Evolutionary conservation across 2,797 vertebrate genomes (phyloP), one percentile per base, ranked within the genome.

Genomic region (Galago senegalensis): DNA sequence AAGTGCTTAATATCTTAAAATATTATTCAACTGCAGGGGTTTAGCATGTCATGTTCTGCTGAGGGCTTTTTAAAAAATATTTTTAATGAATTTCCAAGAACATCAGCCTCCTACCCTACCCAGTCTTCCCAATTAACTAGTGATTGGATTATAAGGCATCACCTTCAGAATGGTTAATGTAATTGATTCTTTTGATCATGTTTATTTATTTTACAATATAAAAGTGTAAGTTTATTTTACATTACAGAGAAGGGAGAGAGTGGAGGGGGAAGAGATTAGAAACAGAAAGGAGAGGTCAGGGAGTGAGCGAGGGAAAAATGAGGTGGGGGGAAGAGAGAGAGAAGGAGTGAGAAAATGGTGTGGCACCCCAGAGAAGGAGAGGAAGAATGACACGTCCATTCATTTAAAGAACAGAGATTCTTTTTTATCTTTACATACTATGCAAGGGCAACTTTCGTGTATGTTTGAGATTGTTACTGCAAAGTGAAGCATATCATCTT

Each of bases 41-140:
- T 29, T 79, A 53, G 46, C 40, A 56, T 43, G 25, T 23, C 87
- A 92, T 73, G 87, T 65, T 86, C 31, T 63, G 49, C 61, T 84
- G 46, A 87, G 27, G 43, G 60, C n/a, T 23, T 67, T 72, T 53
- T 85, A 67, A 67, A 18, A n/a, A 67, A n/a, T 17, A 8, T 58
- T 58, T 79, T 90, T 60, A 25, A 69, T 85, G 61, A 89, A 87
- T 93, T 93, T 82, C 84, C 43, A 92, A 96, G 77, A 95, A 83
- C 53, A 29, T 37, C 29, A 16, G 0, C 0, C 11, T 88, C 56
- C 60, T 70, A 16, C 11, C 56, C 60, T 70, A 16, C 11, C 63
- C 18, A n/a, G 31, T 75, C 73, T 76, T 60, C 12, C 81, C 14
- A 17, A 1, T n/a, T 81, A 88, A 43, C 31, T 1, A 2, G 0